Evolutionary conservation across 2,113 vertebrate genomes (phyloP).

Genomic region (Ochotona princeps): DNA sequence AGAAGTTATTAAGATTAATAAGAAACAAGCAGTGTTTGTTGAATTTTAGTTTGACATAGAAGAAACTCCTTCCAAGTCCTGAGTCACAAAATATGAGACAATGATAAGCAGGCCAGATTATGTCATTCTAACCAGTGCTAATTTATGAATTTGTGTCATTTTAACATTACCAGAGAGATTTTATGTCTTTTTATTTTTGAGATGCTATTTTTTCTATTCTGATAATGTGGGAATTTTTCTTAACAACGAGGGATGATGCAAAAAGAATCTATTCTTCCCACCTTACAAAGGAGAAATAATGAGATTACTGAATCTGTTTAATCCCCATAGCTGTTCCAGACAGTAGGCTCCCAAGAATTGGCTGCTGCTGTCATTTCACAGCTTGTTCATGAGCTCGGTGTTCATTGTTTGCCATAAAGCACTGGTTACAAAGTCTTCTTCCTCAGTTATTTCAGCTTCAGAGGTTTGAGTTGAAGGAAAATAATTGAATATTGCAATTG

Average conservation of each 20-base stretch:
- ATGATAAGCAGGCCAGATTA: not conserved
- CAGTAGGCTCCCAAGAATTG: not conserved
- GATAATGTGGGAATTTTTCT: not conserved
- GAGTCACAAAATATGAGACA: constrained; percentile 16
- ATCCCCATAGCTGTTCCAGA: not conserved
- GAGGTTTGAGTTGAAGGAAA: not conserved
- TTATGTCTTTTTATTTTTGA: constrained; percentile 5
- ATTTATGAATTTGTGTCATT: not conserved
- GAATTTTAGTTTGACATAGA: not conserved
- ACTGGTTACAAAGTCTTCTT: not conserved
- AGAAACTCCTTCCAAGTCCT: not conserved
- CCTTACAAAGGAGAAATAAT: not conserved
- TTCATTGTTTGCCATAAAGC: not conserved
- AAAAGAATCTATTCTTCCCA: not conserved
- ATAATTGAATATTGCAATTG: not conserved
- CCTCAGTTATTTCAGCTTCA: not conserved
- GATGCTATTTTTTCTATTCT: not conserved
- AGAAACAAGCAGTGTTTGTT: not conserved
- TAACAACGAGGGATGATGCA: not conserved
- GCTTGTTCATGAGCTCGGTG: not conserved
- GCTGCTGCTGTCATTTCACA: not conserved
- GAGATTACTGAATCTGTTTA: not conserved
- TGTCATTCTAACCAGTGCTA: not conserved
- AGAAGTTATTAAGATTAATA: constrained; percentile 6
- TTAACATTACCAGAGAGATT: not conserved